These are phyloP conservation scores for Charaxes varanes DNA, from an alignment of 1,140 invertebrate genomes.

Conservation along the genomic window DNA sequence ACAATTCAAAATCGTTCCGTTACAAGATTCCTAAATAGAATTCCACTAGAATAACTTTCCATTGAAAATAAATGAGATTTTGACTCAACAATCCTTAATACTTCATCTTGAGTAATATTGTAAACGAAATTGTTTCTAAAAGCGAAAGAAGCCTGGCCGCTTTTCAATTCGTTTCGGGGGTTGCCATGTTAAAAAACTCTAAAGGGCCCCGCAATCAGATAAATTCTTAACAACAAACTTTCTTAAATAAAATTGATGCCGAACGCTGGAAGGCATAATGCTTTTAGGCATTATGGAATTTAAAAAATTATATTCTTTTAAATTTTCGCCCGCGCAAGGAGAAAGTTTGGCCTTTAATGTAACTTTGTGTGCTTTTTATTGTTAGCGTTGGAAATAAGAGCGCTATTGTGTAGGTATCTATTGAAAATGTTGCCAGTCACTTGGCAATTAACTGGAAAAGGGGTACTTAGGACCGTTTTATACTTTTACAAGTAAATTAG, in stretches of 20 bases:
- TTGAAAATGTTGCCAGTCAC: too few relatives aligned
- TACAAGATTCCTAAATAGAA: too few relatives aligned
- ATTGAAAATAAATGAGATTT: conserved; percentile 16
- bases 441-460: too few relatives aligned
- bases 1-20: too few relatives aligned
- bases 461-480: too few relatives aligned
- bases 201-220: conserved; percentile 42
- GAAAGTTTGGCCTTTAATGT: conserved; percentile 1
- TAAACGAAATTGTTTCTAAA: conserved; percentile 25
- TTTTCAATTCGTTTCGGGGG: conserved; percentile 25
- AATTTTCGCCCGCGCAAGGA: not conserved
- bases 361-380: not conserved
- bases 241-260: conserved; percentile 42
- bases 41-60: conserved; percentile 13
- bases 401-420: too few relatives aligned
- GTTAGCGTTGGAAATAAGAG: too few relatives aligned
- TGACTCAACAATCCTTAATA: conserved; percentile 23
- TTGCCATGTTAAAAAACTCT: conserved; percentile 34
- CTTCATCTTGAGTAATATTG: conserved; percentile 20
- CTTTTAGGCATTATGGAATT: conserved; percentile 11
- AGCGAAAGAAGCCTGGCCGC: conserved; percentile 19
- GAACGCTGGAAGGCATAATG: conserved; percentile 21
- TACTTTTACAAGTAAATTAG: too few relatives aligned
- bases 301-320: conserved; percentile 2
- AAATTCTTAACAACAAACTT: conserved; percentile 34